Conservation (phyloP, 1,140 invertebrate species). For the Hypothenemus hampei region DNA sequence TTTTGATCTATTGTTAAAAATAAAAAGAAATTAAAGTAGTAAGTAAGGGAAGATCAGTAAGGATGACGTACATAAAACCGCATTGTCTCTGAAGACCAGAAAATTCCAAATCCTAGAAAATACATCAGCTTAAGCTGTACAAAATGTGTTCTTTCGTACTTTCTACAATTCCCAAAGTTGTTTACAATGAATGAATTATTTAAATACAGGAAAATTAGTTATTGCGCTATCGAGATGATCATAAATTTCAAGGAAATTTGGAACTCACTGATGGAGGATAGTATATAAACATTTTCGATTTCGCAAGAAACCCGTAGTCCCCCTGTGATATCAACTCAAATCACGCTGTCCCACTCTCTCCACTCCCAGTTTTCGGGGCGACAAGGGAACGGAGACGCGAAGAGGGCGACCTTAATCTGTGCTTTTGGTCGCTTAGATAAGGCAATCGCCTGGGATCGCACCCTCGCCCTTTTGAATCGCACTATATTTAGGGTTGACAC, state of each 20-base stretch:
- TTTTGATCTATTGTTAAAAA: too few species aligned
- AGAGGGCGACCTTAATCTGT: conserved; percentile 42
- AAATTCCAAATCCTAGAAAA: too few species aligned
- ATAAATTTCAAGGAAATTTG: conserved; percentile 20
- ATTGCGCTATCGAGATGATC: conserved; percentile 16
- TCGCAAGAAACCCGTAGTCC: conserved; percentile 10
- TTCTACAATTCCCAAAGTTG: too few species aligned
- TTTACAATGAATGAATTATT: too few species aligned
- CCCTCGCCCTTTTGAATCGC: conserved; percentile 38
- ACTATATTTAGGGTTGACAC: conserved; percentile 43
- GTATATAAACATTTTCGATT: conserved; percentile 26
- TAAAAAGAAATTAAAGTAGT: too few species aligned
- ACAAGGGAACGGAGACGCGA: conserved; percentile 17
- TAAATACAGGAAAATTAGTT: too few species aligned
- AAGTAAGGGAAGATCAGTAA: too few species aligned
- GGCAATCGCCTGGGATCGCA: conserved; percentile 43
- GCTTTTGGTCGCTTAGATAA: conserved; percentile 48
- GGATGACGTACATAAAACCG: too few species aligned
- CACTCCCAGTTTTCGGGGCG: conserved; percentile 11
- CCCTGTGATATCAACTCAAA: conserved; percentile 13
- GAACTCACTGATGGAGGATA: conserved; percentile 19
- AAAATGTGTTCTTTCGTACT: too few species aligned
- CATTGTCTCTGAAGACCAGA: too few species aligned
- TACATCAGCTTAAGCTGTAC: too few species aligned
- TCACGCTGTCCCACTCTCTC: background rate